phyloP scores from a whole-genome alignment of 2,113 vertebrate genomes.

The Vicugna pacos region DNA sequence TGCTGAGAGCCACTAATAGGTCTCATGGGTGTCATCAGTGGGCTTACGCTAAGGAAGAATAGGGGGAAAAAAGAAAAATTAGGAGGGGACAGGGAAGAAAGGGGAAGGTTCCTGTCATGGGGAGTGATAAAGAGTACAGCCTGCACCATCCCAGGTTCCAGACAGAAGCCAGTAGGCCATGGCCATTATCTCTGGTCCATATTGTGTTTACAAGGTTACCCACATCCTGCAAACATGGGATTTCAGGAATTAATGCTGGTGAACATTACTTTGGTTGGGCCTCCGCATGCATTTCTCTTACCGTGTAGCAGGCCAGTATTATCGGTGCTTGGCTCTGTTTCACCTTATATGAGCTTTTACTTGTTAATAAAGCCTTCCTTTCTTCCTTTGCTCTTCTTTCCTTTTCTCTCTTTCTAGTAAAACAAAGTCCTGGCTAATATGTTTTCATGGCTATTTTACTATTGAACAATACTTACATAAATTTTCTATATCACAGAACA shows the following conservation, averaged over 20 bases:
- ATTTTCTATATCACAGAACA: conserved; percentile 86
- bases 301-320: background rate
- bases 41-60: background rate
- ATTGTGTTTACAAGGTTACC: background rate
- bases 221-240: background rate
- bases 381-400: background rate
- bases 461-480: conserved; percentile 41
- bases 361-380: conserved; percentile 36
- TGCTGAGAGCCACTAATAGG: background rate
- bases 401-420: background rate
- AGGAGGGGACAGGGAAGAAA: background rate
- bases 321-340: background rate
- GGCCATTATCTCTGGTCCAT: background rate
- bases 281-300: background rate
- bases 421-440: background rate
- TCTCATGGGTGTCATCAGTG: background rate
- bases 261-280: background rate
- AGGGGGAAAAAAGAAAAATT: rapidly evolving
- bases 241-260: background rate
- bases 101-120: background rate
- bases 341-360: background rate
- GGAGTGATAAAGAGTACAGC: background rate
- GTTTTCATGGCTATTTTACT: conserved; percentile 50
- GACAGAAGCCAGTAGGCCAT: background rate
- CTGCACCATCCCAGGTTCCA: background rate